A percentile compares a stretch with the other conserved stretches of the same genome.
Evolutionary conservation across 2,888 invertebrate species (phyloP).

Genomic region (Lagria hirta): DNA sequence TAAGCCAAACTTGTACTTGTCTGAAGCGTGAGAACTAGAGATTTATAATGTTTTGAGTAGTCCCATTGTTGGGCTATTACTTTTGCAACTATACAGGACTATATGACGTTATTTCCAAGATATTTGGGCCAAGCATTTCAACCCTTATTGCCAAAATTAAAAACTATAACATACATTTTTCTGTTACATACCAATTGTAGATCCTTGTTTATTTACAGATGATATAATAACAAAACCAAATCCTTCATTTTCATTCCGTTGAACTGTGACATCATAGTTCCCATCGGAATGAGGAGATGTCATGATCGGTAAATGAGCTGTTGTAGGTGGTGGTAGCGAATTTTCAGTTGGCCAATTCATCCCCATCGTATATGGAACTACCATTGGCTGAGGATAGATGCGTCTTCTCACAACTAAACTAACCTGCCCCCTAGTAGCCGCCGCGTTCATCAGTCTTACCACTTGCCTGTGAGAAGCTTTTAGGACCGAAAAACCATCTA

Average conservation of each 20-base stretch:
- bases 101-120: too few species aligned
- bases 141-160: background rate
- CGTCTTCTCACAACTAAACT: constrained; percentile 73
- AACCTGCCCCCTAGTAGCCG: constrained; percentile 85
- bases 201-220: constrained; percentile 84
- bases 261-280: constrained; percentile 92
- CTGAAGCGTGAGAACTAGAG: too few species aligned
- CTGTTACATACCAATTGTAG: constrained; percentile 90
- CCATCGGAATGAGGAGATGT: constrained; percentile 53
- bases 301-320: constrained; percentile 28
- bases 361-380: constrained; percentile 41
- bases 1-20: too few species aligned
- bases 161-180: background rate
- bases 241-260: constrained; percentile 89
- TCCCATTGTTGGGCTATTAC: too few species aligned
- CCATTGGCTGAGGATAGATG: constrained; percentile 38
- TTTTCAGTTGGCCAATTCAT: constrained; percentile 38
- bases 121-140: background rate
- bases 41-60: too few species aligned
- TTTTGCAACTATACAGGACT: too few species aligned
- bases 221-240: constrained; percentile 99
- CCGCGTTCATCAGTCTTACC: constrained; percentile 87
- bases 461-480: constrained; percentile 92
- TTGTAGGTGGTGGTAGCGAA: constrained; percentile 27
- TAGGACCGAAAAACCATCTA: constrained; percentile 70